phyloP scores from a whole-genome alignment of 2,888 invertebrate species.

The Clanis bilineata region DNA sequence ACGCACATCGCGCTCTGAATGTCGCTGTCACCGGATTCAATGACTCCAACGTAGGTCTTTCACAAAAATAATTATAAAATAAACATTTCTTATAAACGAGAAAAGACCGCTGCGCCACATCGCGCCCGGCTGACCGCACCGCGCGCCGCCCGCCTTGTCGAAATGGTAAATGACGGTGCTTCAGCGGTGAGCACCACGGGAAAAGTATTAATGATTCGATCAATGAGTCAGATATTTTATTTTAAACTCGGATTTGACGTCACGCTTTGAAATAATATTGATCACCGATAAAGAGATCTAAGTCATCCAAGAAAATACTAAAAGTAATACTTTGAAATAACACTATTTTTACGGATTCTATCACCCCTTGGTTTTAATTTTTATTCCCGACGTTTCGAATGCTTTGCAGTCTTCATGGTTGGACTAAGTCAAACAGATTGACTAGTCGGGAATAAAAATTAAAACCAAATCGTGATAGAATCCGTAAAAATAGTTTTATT shows the following conservation, averaged over 20 bases:
- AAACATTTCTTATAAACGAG: slow-evolving; percentile 32
- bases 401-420: too few relatives aligned
- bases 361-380: too few relatives aligned
- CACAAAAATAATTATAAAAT: slow-evolving; percentile 39
- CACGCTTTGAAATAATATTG: neutral
- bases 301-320: too few relatives aligned
- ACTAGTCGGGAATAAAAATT: too few relatives aligned
- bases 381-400: too few relatives aligned
- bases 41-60: slow-evolving; percentile 43
- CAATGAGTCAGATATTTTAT: neutral
- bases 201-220: slow-evolving; percentile 23
- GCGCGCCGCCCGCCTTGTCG: neutral
- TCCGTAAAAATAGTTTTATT: too few relatives aligned
- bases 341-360: too few relatives aligned
- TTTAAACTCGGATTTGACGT: neutral
- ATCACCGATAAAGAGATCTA: too few relatives aligned
- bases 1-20: slow-evolving; percentile 72
- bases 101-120: slow-evolving; percentile 27
- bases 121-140: neutral
- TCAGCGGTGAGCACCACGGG: slow-evolving; percentile 19
- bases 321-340: too few relatives aligned
- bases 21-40: slow-evolving; percentile 62
- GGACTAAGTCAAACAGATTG: too few relatives aligned
- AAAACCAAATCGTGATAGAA: too few relatives aligned
- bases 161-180: slow-evolving; percentile 22